Evolutionary conservation across 2,113 vertebrate species (phyloP), one percentile per base, ranked within the genome.

Genomic region (Phrynosoma blainvillii): DNA sequence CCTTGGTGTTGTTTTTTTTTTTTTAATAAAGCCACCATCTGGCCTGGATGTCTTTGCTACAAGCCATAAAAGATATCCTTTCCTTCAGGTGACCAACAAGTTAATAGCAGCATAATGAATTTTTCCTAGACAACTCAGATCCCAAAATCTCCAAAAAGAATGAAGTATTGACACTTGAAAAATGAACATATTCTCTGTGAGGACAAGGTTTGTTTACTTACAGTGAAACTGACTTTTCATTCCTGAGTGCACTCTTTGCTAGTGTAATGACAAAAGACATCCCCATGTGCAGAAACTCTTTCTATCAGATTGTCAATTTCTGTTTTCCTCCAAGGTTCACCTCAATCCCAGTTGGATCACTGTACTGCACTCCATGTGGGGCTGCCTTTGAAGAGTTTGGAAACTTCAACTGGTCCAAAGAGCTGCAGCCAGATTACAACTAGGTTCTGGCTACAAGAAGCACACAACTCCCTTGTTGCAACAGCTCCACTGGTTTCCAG

Each of bases 71-170:
- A 27, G 86, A 90, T n/a, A 32, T 10, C 42, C 5, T 52, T 84
- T 23, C 70, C 80, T 74, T 81, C 71, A 71, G 47, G 36, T 6
- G 12, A 23, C 65, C 82, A 47, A 89, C 62, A 90, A 83, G 32
- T 78, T 85, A 91, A 89, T 14, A 42, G 62, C 20, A 81, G 25
- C 71, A 42, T 1, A 89, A 52, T 82, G 92, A 76, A 81, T 62
- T 47, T 59, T 14, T 13, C 10, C 68, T 32, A 78, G 70, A 74
- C 18, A 88, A 84, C 86, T 0, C 40, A 76, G 7, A 76, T 23
- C 18, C 70, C 77, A 89, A 23, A 12, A 30, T 75, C 79, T 32
- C 23, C 65, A 27, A 71, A 3, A 52, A 70, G 23, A 12, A 79
- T 18, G 59, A 84, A 75, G 30, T 10, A 56, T 8, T 40, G n/a